Evolutionary conservation across 2,113 vertebrate genomes (phyloP).

Genomic region (Peromyscus maniculatus): DNA sequence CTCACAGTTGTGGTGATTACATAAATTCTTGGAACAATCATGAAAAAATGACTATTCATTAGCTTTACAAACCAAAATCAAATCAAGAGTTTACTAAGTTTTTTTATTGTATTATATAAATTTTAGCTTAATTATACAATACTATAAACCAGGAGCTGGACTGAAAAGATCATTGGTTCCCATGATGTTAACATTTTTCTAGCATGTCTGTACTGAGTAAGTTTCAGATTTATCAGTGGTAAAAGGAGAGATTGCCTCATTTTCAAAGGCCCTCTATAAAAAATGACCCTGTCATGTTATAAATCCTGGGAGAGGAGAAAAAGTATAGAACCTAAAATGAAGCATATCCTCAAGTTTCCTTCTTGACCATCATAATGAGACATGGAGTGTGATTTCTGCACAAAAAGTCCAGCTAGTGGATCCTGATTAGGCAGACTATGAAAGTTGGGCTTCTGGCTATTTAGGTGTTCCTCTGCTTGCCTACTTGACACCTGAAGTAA

Average conservation of each 20-base stretch:
- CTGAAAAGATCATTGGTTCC: neutral
- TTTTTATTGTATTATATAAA: neutral
- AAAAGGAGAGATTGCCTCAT: neutral
- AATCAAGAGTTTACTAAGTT: neutral
- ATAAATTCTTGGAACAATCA: too few relatives aligned
- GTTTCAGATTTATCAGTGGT: neutral
- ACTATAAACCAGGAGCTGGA: neutral
- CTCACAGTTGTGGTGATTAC: neutral
- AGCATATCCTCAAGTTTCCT: neutral
- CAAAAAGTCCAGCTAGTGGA: neutral
- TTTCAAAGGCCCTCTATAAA: neutral
- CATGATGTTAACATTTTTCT: neutral
- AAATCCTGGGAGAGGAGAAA: neutral
- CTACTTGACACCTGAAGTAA: neutral
- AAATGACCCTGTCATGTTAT: neutral
- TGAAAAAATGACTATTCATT: neutral
- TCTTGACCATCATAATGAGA: too few relatives aligned
- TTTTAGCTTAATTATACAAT: neutral
- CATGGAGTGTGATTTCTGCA: too few relatives aligned
- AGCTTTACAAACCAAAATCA: neutral
- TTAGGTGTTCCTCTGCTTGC: neutral
- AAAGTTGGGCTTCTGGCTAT: neutral
- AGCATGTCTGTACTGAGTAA: too few relatives aligned
- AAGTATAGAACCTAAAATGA: neutral
- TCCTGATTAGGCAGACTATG: neutral